A percentile compares a stretch with the other conserved stretches of the same genome.
Conservation (phyloP, 2,113 vertebrate species). For the Semnornis frantzii region DNA sequence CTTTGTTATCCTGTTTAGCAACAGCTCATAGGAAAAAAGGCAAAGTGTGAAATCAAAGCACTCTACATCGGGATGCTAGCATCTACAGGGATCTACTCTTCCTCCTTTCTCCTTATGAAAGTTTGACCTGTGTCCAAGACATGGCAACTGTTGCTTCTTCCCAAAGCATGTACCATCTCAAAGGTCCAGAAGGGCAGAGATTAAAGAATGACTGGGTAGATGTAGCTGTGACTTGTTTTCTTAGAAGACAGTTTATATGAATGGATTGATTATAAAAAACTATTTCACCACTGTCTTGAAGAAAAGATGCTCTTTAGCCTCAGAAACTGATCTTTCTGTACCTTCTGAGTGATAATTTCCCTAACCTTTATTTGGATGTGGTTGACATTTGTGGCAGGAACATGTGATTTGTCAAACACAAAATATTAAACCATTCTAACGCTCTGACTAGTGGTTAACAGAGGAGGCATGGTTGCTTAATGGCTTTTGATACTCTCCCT, state of each 20-base stretch:
- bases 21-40: background rate
- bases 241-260: background rate
- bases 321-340: background rate
- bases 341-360: background rate
- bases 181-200: background rate
- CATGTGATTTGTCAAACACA: background rate
- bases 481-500: background rate
- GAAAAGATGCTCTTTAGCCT: background rate
- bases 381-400: background rate
- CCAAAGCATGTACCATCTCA: background rate
- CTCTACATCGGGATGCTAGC: background rate
- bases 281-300: background rate
- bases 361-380: background rate
- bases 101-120: background rate
- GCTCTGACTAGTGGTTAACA: background rate
- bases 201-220: background rate
- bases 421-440: background rate
- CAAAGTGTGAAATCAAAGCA: background rate
- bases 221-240: background rate
- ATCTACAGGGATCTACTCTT: background rate
- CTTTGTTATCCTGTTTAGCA: background rate
- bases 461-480: background rate
- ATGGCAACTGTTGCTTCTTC: background rate
- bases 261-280: too few species aligned
- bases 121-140: background rate